phyloP scores from a whole-genome alignment of 2,888 invertebrate genomes.

The Pocota personata region DNA sequence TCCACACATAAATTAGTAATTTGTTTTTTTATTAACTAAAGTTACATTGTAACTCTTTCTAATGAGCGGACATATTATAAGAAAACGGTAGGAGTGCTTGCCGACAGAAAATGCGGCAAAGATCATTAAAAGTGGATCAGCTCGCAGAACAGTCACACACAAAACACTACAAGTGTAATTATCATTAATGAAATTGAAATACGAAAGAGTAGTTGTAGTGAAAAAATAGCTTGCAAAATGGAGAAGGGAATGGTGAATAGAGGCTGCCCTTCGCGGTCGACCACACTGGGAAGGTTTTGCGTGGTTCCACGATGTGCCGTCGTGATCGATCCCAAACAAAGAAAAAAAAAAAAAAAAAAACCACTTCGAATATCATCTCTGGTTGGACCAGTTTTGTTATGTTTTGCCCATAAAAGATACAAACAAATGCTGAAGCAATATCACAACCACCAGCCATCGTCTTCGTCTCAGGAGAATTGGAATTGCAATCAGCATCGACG shows the following conservation, averaged over 20 bases:
- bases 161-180: slow-evolving; percentile 1
- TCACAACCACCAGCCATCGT: neutral
- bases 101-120: neutral
- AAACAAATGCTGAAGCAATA: slow-evolving; percentile 28
- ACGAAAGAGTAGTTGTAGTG: neutral
- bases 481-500: slow-evolving; percentile 40
- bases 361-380: slow-evolving; percentile 15
- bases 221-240: neutral
- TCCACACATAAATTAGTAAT: slow-evolving; percentile 43
- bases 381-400: slow-evolving; percentile 60
- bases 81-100: neutral
- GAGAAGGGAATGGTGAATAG: slow-evolving; percentile 12
- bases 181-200: slow-evolving; percentile 22
- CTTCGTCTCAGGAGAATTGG: slow-evolving; percentile 15
- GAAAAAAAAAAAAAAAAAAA: slow-evolving; percentile 32
- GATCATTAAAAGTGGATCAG: slow-evolving; percentile 49
- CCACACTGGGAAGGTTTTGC: slow-evolving; percentile 38
- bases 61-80: slow-evolving; percentile 31
- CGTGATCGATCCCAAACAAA: neutral
- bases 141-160: neutral
- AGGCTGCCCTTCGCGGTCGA: slow-evolving; percentile 46
- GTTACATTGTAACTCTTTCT: slow-evolving; percentile 40
- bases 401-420: slow-evolving; percentile 49
- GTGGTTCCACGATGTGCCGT: slow-evolving; percentile 8
- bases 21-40: neutral